phyloP scores from a whole-genome alignment of 1,140 invertebrate genomes.

The Platorchestia sp. region DNA sequence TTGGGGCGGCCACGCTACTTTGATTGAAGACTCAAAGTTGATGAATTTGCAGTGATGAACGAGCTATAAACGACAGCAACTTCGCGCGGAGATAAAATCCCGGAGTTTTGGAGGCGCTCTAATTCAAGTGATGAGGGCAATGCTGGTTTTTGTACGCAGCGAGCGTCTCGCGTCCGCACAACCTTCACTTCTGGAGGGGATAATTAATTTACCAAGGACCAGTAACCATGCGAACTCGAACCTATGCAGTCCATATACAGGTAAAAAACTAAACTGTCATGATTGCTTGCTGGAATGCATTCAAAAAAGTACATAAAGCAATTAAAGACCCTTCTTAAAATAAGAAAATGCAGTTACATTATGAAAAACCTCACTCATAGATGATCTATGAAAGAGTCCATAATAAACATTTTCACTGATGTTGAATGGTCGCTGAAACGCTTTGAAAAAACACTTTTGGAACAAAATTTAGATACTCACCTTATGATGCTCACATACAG shows the following conservation, averaged over 20 bases:
- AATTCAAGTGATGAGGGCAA: not conserved
- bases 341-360: not conserved
- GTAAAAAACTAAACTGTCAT: not conserved
- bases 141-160: not conserved
- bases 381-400: not conserved
- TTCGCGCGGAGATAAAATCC: not conserved
- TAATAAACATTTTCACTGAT: not conserved
- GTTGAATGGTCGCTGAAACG: not conserved
- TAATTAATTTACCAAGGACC: not conserved
- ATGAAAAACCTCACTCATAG: not conserved
- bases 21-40: slow-evolving; percentile 34
- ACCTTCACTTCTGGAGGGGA: not conserved
- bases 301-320: not conserved
- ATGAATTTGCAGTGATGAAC: not conserved
- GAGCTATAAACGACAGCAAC: not conserved
- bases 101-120: not conserved
- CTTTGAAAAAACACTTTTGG: not conserved
- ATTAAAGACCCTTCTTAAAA: not conserved
- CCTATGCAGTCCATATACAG: not conserved
- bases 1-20: not conserved
- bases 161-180: not conserved
- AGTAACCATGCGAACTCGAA: not conserved
- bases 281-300: not conserved
- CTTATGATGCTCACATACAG: not conserved
- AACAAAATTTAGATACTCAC: not conserved